phyloP scores from a whole-genome alignment of 2,113 vertebrate species.

The Ameiurus melas region DNA sequence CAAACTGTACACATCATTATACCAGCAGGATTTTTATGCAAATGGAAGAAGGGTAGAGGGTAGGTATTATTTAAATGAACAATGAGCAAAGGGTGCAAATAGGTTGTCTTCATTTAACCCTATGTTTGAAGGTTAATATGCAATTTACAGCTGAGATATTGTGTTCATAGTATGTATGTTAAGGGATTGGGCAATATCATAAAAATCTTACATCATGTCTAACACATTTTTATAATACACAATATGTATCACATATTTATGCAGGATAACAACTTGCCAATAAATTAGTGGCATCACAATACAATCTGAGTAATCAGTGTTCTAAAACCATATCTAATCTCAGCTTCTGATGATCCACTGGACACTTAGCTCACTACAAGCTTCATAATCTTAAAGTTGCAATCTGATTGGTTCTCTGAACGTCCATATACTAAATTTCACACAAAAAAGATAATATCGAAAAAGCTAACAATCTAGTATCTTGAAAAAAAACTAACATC shows the following conservation, averaged over 20 bases:
- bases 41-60: slow-evolving; percentile 15
- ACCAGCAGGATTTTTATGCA: slow-evolving; percentile 36
- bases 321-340: not conserved
- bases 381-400: not conserved
- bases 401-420: not conserved
- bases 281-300: not conserved
- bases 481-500: too few species aligned
- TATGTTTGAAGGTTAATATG: slow-evolving; percentile 35
- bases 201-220: not conserved
- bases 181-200: not conserved
- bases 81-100: not conserved
- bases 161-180: not conserved
- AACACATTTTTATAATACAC: not conserved
- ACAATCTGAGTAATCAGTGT: not conserved
- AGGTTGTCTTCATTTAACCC: slow-evolving; percentile 35
- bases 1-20: not conserved
- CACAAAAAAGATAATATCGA: not conserved
- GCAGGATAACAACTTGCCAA: not conserved
- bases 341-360: not conserved
- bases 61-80: slow-evolving; percentile 23
- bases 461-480: not conserved
- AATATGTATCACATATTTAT: not conserved
- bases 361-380: not conserved
- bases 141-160: not conserved
- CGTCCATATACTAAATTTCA: not conserved